phyloP scores from a whole-genome alignment of 2,888 invertebrate genomes.

The Baronia brevicornis region DNA sequence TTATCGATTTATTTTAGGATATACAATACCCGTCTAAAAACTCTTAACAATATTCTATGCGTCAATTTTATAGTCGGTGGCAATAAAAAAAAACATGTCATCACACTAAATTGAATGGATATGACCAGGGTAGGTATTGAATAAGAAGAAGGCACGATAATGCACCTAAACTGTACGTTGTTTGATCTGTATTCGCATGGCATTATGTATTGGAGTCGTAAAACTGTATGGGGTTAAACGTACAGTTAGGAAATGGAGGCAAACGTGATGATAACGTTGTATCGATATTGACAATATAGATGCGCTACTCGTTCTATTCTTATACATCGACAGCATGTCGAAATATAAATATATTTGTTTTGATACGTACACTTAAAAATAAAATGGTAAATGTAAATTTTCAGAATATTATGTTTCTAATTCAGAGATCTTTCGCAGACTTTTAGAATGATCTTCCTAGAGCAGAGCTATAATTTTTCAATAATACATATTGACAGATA shows the following conservation, averaged over 20 bases:
- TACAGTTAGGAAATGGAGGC: constrained; percentile 25
- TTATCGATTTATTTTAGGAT: not conserved
- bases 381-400: too few relatives aligned
- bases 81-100: constrained; percentile 68
- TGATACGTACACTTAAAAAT: too few relatives aligned
- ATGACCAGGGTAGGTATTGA: constrained; percentile 33
- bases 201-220: constrained; percentile 23
- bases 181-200: constrained; percentile 31
- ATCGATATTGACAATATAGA: constrained; percentile 17
- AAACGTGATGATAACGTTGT: constrained; percentile 22
- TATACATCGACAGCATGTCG: too few relatives aligned
- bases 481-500: constrained; percentile 28
- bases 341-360: too few relatives aligned
- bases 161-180: constrained; percentile 22
- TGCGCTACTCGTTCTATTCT: too few relatives aligned
- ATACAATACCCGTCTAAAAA: constrained; percentile 30
- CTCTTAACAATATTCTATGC: constrained; percentile 46
- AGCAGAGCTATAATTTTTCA: constrained; percentile 18
- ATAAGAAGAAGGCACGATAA: constrained; percentile 17
- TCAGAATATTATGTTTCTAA: constrained; percentile 2
- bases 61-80: constrained; percentile 55
- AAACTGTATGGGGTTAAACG: constrained; percentile 44
- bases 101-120: constrained; percentile 60
- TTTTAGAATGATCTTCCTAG: too few relatives aligned
- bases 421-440: not conserved